These are phyloP conservation scores for Sphenopsis melanotis DNA, from an alignment of 2,797 vertebrate genomes.

Conservation along the genomic window DNA sequence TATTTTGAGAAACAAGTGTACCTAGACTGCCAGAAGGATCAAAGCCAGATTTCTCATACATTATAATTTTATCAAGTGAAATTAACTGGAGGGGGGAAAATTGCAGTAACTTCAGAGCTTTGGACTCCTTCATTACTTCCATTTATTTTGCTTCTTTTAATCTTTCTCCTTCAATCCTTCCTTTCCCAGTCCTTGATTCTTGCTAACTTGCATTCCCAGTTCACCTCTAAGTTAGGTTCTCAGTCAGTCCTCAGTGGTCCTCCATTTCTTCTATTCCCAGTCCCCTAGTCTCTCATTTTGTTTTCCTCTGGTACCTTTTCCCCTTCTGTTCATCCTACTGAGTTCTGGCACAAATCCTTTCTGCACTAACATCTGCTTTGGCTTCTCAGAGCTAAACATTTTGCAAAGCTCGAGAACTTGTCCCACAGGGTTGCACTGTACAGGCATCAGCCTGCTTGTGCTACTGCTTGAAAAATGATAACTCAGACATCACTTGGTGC, in stretches of 20 bases:
- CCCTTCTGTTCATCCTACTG: neutral
- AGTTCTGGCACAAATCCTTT: neutral
- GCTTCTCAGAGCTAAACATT: neutral
- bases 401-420: neutral
- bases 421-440: neutral
- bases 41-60: neutral
- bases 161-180: neutral
- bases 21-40: neutral
- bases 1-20: neutral
- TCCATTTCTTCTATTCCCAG: neutral
- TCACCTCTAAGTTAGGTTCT: neutral
- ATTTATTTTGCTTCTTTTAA: neutral
- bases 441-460: neutral
- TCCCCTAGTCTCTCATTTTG: neutral
- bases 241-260: neutral
- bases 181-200: neutral
- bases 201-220: neutral
- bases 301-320: neutral
- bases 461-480: neutral
- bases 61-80: neutral
- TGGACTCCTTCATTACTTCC: neutral
- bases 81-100: neutral
- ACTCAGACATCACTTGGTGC: neutral
- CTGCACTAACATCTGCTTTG: neutral
- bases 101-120: neutral